phyloP scores from a whole-genome alignment of 2,888 invertebrate species.

The Drosophila koepferae region DNA sequence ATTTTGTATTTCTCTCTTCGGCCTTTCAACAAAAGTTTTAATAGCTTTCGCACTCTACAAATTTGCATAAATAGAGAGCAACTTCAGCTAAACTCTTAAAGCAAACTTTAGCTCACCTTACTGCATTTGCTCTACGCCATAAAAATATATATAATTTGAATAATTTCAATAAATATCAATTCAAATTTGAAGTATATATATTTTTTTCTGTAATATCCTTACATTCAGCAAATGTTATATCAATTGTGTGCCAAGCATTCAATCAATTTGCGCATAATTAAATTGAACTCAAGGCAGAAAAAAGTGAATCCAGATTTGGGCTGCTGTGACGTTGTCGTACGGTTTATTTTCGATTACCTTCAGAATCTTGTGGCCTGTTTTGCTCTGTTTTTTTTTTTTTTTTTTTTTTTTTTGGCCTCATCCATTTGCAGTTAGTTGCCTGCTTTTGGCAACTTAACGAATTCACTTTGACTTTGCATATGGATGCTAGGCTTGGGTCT shows the following conservation, averaged over 20 bases:
- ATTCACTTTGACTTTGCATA: slow-evolving; percentile 62
- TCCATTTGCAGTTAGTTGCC: slow-evolving; percentile 30
- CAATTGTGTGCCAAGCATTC: slow-evolving; percentile 20
- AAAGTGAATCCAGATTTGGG: slow-evolving; percentile 3
- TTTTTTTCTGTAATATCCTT: not conserved
- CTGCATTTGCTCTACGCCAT: not conserved
- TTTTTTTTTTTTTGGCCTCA: not conserved
- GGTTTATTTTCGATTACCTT: slow-evolving; percentile 40
- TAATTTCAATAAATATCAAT: not conserved
- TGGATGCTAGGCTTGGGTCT: slow-evolving; percentile 12
- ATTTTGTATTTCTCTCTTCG: not conserved
- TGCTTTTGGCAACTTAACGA: slow-evolving; percentile 63
- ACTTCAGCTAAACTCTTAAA: not conserved
- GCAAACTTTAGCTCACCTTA: not conserved
- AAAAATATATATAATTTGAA: not conserved
- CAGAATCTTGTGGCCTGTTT: slow-evolving; percentile 37
- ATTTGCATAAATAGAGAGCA: slow-evolving; percentile 8
- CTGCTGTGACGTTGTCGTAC: not conserved
- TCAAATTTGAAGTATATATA: not conserved
- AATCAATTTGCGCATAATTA: slow-evolving; percentile 48
- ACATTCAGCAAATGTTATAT: not conserved
- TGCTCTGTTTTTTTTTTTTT: not conserved
- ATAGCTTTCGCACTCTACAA: not conserved
- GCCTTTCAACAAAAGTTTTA: not conserved
- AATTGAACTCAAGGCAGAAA: slow-evolving; percentile 28